A percentile compares a stretch with the other conserved stretches of the same genome.
phyloP scores from a whole-genome alignment of 2,888 invertebrate species.

The Pedicia rivosa region DNA sequence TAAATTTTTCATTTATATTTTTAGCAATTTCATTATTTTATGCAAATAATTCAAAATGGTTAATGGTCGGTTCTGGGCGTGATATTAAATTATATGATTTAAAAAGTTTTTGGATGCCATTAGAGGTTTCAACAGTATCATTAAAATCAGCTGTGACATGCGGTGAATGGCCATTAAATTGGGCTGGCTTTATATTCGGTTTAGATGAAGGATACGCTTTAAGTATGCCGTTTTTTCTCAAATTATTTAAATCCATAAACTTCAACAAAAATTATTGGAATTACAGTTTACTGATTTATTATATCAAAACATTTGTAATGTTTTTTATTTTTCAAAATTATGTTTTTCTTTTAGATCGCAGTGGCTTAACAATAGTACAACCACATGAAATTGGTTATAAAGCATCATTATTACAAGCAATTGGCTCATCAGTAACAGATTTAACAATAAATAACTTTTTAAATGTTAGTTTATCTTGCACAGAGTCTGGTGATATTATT shows the following conservation, averaged over 20 bases:
- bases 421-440: not conserved
- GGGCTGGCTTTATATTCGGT: constrained; percentile 18
- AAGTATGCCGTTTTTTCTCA: constrained; percentile 16
- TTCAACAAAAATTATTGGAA: too few species aligned
- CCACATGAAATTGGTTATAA: constrained; percentile 8
- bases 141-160: constrained; percentile 15
- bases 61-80: constrained; percentile 15
- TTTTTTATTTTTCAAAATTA: not conserved
- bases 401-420: not conserved
- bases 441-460: constrained; percentile 9
- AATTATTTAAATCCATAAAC: not conserved
- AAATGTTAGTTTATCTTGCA: constrained; percentile 6
- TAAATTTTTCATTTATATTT: not conserved
- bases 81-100: constrained; percentile 8
- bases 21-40: constrained; percentile 3
- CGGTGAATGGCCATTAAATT: constrained; percentile 23
- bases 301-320: not conserved
- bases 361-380: constrained; percentile 3
- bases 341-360: not conserved
- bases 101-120: constrained; percentile 11
- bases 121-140: constrained; percentile 14
- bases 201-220: constrained; percentile 16
- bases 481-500: constrained; percentile 10
- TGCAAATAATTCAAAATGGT: constrained; percentile 21
- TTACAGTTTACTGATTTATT: not conserved